Percentiles rank a stretch among this genome's conserved stretches.
These are phyloP conservation scores for Griposia aprilina DNA, from an alignment of 2,888 invertebrate species.

Conservation along the genomic window DNA sequence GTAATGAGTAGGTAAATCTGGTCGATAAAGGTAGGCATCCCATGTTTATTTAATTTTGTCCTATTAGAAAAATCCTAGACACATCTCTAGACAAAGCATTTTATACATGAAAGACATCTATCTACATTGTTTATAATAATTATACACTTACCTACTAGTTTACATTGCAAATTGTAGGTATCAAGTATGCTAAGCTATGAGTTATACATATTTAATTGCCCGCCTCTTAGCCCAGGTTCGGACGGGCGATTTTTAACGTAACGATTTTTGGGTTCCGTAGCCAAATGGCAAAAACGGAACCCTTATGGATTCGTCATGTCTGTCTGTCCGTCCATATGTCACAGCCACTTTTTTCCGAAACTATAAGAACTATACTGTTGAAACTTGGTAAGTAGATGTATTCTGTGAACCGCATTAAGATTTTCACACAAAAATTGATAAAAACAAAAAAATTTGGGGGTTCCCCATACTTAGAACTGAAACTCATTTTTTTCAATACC, in stretches of 20 bases:
- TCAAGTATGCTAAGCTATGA: slow-evolving; percentile 14
- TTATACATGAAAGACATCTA: slow-evolving; percentile 4
- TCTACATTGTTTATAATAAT: slow-evolving; percentile 17
- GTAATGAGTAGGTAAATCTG: slow-evolving; percentile 3
- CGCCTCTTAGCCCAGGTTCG: neutral
- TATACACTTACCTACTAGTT: slow-evolving; percentile 18
- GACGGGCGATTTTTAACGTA: neutral
- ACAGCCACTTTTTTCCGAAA: too few relatives aligned
- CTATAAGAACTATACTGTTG: too few relatives aligned
- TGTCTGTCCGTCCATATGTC: too few relatives aligned
- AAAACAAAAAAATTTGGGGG: too few relatives aligned
- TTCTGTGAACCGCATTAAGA: too few relatives aligned
- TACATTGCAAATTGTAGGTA: slow-evolving; percentile 27
- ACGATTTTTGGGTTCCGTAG: too few relatives aligned
- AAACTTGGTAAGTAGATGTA: too few relatives aligned
- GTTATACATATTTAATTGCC: slow-evolving; percentile 22
- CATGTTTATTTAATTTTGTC: slow-evolving; percentile 1
- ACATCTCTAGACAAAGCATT: slow-evolving; percentile 23
- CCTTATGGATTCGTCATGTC: too few relatives aligned
- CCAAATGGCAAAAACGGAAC: too few relatives aligned
- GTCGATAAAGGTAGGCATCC: neutral
- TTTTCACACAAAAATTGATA: too few relatives aligned
- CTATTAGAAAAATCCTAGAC: neutral
- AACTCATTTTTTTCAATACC: too few relatives aligned
- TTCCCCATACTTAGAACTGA: too few relatives aligned